These are phyloP conservation scores for Raillietiella orientalis DNA, from an alignment of 2,888 invertebrate genomes.

Conservation along the genomic window DNA sequence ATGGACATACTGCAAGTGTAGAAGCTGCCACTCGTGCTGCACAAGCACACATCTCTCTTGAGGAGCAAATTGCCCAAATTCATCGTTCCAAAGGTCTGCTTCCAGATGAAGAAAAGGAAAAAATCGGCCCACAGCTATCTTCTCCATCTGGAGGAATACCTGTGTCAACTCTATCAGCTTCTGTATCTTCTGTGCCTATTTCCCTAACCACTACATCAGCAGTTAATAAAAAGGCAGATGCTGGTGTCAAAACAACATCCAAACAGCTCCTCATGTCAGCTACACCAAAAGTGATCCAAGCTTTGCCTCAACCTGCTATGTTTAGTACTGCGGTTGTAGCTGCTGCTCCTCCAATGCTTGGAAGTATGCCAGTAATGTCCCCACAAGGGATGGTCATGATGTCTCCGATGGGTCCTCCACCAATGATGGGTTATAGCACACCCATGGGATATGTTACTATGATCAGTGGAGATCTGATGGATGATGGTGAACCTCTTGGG, in stretches of 20 bases:
- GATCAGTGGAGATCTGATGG: slow-evolving; percentile 3
- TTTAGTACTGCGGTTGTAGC: slow-evolving; percentile 4
- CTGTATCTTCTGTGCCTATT: slow-evolving; percentile 2
- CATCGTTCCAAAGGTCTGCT: slow-evolving; percentile 79
- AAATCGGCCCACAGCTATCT: slow-evolving; percentile 60
- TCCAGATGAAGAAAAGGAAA: slow-evolving; percentile 85
- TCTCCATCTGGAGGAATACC: not conserved
- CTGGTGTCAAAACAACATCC: too few relatives aligned
- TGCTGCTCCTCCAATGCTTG: slow-evolving; percentile 6
- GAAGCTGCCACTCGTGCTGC: slow-evolving; percentile 83
- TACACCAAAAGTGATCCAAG: not conserved
- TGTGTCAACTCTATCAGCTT: slow-evolving; percentile 6
- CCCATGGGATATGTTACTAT: slow-evolving; percentile 3
- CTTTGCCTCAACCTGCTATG: slow-evolving; percentile 5
- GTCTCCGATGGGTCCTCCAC: slow-evolving; percentile 5
- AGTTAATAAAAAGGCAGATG: not conserved
- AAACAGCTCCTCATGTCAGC: too few relatives aligned
- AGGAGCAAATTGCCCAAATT: slow-evolving; percentile 89
- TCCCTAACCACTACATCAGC: not conserved
- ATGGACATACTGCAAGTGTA: slow-evolving; percentile 86
- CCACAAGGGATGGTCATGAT: slow-evolving; percentile 9
- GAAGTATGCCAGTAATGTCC: slow-evolving; percentile 12
- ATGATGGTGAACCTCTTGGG: slow-evolving; percentile 38
- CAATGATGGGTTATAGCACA: slow-evolving; percentile 4
- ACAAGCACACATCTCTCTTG: slow-evolving; percentile 71